Base-by-base conservation (phyloP, 2,888 invertebrate species). In the Drosophila meridionalis region DNA sequence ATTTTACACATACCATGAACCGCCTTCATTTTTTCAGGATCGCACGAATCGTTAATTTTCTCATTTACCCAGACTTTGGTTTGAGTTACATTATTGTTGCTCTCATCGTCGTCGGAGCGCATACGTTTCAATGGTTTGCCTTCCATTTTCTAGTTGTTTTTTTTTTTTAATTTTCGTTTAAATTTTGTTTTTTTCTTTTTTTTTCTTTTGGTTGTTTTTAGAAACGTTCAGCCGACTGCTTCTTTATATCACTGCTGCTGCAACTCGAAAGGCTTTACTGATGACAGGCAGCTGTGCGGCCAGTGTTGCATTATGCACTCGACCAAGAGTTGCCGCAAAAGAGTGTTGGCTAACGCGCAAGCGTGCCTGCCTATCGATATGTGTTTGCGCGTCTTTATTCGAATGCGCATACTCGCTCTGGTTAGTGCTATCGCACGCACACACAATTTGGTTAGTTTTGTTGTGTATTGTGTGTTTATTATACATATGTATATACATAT, bases 41-140 rank as follows among this genome's bases (percentile, higher is more conserved):
- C 83, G 5, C 73, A 74, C 0, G 76, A 67, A 12, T 91, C 82
- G 11, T 69, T 64, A 0, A 91, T 68, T 52, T 85, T 91, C 28
- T 92, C 80, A 66, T 78, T 90, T 0, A 92, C 82, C 57, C 80
- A 80, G 14, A 90, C 73, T 68, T 91, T 91, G 0, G 66, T 73
- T 61, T 91, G 84, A 6, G 69, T 60, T 3, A 68, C 59, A 56
- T 87, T 87, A n/a, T 85, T 87, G 43, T 82, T 88, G 12, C 57
- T 56, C 0, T 83, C 90, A 12, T 82, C 76, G 9, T 83, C 86
- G 0, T 80, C 79, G 3, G 84, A 84, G 36, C 87, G 86, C 59
- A 61, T 63, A 12, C 86, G 87, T 53, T 86, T 86, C 3, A 67
- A 52, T 5, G 50, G 28, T 3, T 79, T 76, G 11, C 45, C 40